Conservation (phyloP, 2,888 invertebrate genomes). For the Tolmerus cingulatus region DNA sequence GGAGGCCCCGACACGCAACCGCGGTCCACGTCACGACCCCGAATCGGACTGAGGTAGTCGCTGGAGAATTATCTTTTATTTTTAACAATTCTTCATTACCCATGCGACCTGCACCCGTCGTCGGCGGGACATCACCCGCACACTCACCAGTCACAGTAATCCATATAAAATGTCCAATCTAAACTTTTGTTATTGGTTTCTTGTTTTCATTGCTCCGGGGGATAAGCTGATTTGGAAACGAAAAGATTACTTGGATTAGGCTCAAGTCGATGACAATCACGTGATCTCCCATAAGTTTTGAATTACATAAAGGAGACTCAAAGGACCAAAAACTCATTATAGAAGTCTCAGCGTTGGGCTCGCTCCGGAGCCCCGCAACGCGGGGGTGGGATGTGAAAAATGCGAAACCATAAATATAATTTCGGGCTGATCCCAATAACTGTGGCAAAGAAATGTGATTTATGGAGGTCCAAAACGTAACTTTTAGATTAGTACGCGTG, state of each 20-base stretch:
- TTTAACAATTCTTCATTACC: slow-evolving; percentile 30
- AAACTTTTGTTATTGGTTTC: slow-evolving; percentile 39
- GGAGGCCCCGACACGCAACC: slow-evolving; percentile 17
- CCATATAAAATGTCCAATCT: slow-evolving; percentile 37
- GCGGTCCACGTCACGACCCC: background rate
- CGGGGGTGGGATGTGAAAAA: slow-evolving; percentile 31
- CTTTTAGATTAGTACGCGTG: slow-evolving; percentile 23
- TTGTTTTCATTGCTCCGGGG: slow-evolving; percentile 20
- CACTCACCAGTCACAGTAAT: slow-evolving; percentile 6
- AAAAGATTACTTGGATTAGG: slow-evolving; percentile 44
- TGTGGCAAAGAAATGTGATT: slow-evolving; percentile 36
- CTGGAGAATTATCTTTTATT: slow-evolving; percentile 27
- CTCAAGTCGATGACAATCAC: background rate
- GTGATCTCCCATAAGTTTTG: slow-evolving; percentile 18
- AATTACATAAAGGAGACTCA: slow-evolving; percentile 16
- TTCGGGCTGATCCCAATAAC: slow-evolving; percentile 37
- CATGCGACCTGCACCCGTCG: slow-evolving; percentile 16
- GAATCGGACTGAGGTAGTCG: background rate
- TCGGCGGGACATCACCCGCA: no score
- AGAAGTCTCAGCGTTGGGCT: background rate
- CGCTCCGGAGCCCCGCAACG: background rate
- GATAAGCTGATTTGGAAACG: slow-evolving; percentile 42
- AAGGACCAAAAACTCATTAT: slow-evolving; percentile 38
- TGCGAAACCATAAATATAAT: slow-evolving; percentile 34
- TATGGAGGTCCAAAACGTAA: slow-evolving; percentile 43